Evolutionary conservation across 30 jellyfish, hydroid and myxozoan species (phyloP).

Genomic region (Nemopilema nomurai): DNA sequence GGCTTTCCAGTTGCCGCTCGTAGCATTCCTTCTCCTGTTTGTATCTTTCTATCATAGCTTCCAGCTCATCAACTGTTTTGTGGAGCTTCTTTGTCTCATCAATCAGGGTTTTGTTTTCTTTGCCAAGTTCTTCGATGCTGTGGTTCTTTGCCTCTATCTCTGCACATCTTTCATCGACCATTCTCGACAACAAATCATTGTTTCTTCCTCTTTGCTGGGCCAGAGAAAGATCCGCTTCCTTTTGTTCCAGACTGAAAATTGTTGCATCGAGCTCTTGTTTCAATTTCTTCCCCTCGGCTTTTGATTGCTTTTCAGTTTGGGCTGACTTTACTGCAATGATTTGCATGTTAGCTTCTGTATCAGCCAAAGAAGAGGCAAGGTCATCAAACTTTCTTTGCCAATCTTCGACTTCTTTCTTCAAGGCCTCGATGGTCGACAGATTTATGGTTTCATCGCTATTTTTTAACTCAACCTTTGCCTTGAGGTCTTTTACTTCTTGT

Average conservation of each 20-base stretch:
- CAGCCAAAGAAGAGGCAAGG: conserved; percentile 5
- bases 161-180: neutral
- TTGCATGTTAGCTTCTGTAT: conserved; percentile 10
- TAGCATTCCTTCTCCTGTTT: neutral
- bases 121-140: neutral
- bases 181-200: neutral
- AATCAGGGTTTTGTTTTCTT: neutral
- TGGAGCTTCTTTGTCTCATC: conserved; percentile 3
- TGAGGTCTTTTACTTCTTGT: neutral
- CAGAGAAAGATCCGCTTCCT: neutral
- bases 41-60: neutral
- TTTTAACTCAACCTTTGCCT: neutral
- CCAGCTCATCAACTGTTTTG: neutral
- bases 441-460: neutral
- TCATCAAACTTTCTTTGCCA: conserved; percentile 16
- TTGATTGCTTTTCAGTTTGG: neutral
- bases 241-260: neutral
- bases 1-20: neutral
- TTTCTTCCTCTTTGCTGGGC: neutral
- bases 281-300: neutral
- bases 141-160: conserved; percentile 2
- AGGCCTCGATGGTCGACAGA: neutral
- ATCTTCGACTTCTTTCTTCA: conserved; percentile 1
- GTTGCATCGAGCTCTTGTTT: neutral
- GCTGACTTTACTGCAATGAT: neutral